Conservation (phyloP, 2,797 vertebrate genomes). For the Heteromormyrus szaboi region DNA sequence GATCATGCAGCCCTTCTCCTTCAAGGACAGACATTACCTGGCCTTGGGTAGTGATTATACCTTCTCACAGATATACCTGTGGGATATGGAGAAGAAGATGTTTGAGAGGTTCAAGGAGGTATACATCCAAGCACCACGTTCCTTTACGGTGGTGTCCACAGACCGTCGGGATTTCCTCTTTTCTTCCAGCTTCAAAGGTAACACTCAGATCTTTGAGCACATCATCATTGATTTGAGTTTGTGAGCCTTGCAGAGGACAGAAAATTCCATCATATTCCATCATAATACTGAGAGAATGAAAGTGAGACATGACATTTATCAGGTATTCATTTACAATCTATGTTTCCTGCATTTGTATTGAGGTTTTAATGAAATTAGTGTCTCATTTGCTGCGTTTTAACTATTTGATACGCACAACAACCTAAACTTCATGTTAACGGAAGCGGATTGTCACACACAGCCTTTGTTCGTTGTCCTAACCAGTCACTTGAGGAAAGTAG, state of each 20-base stretch:
- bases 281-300: slow-evolving; percentile 41
- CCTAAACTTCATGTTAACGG: background rate
- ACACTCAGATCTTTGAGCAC: slow-evolving; percentile 94
- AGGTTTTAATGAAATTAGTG: slow-evolving; percentile 22
- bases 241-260: slow-evolving; percentile 44
- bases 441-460: background rate
- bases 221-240: slow-evolving; percentile 86
- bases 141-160: slow-evolving; percentile 92
- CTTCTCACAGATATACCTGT: slow-evolving; percentile 93
- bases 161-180: slow-evolving; percentile 94
- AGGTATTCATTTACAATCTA: slow-evolving; percentile 32
- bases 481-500: background rate
- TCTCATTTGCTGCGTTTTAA: slow-evolving; percentile 18
- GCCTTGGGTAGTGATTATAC: slow-evolving; percentile 96
- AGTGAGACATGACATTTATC: slow-evolving; percentile 27
- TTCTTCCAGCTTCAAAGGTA: slow-evolving; percentile 95
- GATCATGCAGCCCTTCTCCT: slow-evolving; percentile 89
- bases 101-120: slow-evolving; percentile 93
- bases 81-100: slow-evolving; percentile 78
- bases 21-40: slow-evolving; percentile 87
- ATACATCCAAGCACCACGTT: slow-evolving; percentile 91
- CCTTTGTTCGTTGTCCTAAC: background rate
- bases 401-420: slow-evolving; percentile 36
- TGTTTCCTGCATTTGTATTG: slow-evolving; percentile 28
- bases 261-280: slow-evolving; percentile 49